phyloP scores from a whole-genome alignment of 2,888 invertebrate genomes.

The Epirrhoe alternata region DNA sequence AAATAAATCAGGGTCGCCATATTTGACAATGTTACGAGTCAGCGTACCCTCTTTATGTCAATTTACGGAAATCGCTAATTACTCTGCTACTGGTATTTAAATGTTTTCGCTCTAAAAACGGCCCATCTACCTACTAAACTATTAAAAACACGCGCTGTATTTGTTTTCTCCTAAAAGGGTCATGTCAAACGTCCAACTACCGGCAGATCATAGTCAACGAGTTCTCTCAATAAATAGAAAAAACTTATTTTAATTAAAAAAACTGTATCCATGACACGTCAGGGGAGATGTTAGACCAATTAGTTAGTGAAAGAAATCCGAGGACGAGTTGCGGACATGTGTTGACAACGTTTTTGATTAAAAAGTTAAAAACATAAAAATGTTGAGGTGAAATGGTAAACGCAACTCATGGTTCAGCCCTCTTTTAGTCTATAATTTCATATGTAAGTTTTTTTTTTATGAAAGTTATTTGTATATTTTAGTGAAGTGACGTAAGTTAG shows the following conservation, averaged over 20 bases:
- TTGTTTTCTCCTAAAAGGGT: slow-evolving; percentile 24
- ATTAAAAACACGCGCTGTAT: background rate
- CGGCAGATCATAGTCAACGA: slow-evolving; percentile 34
- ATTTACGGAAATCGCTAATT: slow-evolving; percentile 26
- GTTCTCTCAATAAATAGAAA: slow-evolving; percentile 32
- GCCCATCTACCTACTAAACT: background rate
- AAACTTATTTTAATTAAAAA: slow-evolving; percentile 68
- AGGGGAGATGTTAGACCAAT: slow-evolving; percentile 79
- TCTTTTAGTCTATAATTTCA: slow-evolving; percentile 17
- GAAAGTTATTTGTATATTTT: background rate
- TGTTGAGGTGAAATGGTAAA: slow-evolving; percentile 43
- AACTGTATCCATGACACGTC: slow-evolving; percentile 55
- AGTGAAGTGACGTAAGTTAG: background rate
- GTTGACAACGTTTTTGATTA: slow-evolving; percentile 68
- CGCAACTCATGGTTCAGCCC: slow-evolving; percentile 26
- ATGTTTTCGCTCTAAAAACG: slow-evolving; percentile 5
- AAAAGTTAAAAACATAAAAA: slow-evolving; percentile 59
- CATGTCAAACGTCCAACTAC: slow-evolving; percentile 25
- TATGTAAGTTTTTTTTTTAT: background rate
- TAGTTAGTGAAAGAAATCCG: slow-evolving; percentile 78
- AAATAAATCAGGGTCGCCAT: slow-evolving; percentile 78
- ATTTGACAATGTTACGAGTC: slow-evolving; percentile 54
- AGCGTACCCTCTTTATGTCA: slow-evolving; percentile 28
- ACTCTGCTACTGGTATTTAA: slow-evolving; percentile 9
- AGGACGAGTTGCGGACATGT: slow-evolving; percentile 73